Evolutionary conservation across 2,113 vertebrate genomes (phyloP).

Genomic region (Pteronura brasiliensis): DNA sequence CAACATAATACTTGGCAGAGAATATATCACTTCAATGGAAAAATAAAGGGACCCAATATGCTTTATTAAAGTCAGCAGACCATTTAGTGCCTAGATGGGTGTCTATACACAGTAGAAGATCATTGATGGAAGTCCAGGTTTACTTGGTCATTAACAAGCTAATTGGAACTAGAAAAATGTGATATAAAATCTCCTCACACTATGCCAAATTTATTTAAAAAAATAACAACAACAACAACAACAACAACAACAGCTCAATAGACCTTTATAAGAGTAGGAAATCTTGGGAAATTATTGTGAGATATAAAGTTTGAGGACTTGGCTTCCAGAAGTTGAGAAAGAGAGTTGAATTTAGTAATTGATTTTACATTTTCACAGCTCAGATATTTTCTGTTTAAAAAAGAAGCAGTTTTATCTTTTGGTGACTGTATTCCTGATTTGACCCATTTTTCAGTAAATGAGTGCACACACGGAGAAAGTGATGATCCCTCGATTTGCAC

Average conservation of each 20-base stretch:
- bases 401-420: not conserved
- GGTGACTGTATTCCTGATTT: not conserved
- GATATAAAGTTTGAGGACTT: not conserved
- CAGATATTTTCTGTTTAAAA: not conserved
- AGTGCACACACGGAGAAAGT: fast-evolving
- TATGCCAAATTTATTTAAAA: not conserved
- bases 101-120: not conserved
- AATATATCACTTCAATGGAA: too few species aligned
- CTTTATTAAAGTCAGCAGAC: not conserved
- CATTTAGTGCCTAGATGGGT: not conserved
- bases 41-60: too few species aligned
- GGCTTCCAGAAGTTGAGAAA: not conserved
- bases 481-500: fast-evolving
- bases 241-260: not conserved
- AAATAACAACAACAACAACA: too few species aligned
- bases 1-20: not conserved
- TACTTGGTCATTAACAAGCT: not conserved
- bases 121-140: not conserved
- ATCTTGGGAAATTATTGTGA: not conserved
- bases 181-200: not conserved
- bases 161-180: not conserved
- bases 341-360: not conserved
- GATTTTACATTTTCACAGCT: not conserved
- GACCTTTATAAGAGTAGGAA: not conserved
- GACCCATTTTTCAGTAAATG: not conserved